Evolutionary conservation across 2,113 vertebrate species (phyloP).

Genomic region (Caracal caracal): DNA sequence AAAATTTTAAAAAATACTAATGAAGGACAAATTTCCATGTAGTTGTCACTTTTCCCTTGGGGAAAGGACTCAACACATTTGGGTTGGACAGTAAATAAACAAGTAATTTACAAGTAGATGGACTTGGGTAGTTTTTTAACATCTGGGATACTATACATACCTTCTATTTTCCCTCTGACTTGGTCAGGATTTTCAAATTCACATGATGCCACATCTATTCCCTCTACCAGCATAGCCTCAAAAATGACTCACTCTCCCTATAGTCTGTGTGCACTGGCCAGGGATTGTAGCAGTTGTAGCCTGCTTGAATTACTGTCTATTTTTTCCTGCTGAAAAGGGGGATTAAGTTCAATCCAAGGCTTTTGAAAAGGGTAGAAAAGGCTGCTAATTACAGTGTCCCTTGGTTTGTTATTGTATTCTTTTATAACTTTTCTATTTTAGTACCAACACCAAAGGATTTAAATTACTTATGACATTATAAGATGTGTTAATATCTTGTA

Average conservation of each 20-base stretch:
- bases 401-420: neutral
- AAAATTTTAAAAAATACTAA: neutral
- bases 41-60: neutral
- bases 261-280: neutral
- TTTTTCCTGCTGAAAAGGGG: neutral
- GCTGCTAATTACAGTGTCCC: neutral
- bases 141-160: neutral
- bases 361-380: neutral
- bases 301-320: neutral
- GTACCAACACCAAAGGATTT: neutral
- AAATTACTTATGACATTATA: constrained; percentile 8
- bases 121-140: neutral
- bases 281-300: neutral
- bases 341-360: neutral
- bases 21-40: neutral
- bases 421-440: constrained; percentile 24
- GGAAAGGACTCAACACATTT: neutral
- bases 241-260: neutral
- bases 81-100: neutral
- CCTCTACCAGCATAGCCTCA: neutral
- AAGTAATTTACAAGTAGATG: neutral
- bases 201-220: neutral
- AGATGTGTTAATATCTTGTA: constrained; percentile 13
- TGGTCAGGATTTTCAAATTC: neutral
- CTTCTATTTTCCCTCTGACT: constrained; percentile 2